Percentiles rank a stretch among this genome's conserved stretches.
Evolutionary conservation across 2,888 invertebrate species (phyloP).

Genomic region (Campoplex nolae): DNA sequence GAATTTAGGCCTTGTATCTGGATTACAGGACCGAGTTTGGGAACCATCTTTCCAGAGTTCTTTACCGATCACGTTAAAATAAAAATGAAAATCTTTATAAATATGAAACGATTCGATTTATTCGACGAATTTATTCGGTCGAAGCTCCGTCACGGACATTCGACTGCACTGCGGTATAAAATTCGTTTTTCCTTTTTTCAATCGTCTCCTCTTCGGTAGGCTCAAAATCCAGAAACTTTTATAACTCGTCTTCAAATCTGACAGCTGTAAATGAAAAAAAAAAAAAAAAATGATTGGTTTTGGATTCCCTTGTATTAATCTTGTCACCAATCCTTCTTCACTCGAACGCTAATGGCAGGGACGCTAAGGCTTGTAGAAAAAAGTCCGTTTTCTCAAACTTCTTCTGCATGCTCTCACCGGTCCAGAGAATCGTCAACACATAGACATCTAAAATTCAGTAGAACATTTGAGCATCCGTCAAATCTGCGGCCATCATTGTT

Average conservation of each 20-base stretch:
- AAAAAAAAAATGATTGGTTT: too few species aligned
- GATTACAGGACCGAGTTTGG: conserved; percentile 72
- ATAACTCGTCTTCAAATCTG: background rate
- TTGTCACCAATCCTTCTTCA: too few species aligned
- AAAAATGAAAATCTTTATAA: background rate
- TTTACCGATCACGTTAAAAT: background rate
- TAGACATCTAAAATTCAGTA: background rate
- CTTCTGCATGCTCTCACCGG: background rate
- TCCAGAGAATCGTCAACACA: background rate
- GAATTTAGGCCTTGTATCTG: conserved; percentile 79
- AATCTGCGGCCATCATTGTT: background rate
- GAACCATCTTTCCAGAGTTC: background rate
- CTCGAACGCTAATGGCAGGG: too few species aligned
- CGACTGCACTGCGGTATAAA: background rate
- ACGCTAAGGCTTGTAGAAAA: too few species aligned
- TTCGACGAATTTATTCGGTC: background rate
- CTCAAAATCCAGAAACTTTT: background rate
- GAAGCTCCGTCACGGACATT: background rate
- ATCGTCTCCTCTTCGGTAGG: background rate
- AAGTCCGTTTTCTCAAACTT: too few species aligned
- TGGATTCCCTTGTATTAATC: too few species aligned
- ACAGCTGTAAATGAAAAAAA: too few species aligned
- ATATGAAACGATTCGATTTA: background rate
- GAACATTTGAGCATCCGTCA: background rate
- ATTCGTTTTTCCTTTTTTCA: background rate